These are phyloP conservation scores for Cephalopholis sonnerati DNA, from an alignment of 2,113 vertebrate species.

Conservation along the genomic window DNA sequence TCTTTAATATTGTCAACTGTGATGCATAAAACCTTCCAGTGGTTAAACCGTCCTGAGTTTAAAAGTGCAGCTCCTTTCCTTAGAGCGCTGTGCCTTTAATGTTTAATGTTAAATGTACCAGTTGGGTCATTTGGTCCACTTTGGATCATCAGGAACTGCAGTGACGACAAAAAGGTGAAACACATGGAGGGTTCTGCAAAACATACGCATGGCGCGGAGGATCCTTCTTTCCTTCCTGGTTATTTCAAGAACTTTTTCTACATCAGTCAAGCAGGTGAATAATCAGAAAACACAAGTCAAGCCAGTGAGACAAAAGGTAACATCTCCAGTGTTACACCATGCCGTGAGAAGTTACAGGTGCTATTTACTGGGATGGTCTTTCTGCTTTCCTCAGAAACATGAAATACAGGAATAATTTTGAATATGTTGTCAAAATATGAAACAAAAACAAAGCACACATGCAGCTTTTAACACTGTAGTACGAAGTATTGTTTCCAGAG, in stretches of 20 bases:
- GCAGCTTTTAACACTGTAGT: slow-evolving; percentile 1
- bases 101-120: background rate
- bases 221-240: background rate
- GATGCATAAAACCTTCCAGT: no score
- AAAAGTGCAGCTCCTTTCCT: background rate
- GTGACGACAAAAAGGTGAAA: background rate
- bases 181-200: background rate
- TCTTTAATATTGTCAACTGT: background rate
- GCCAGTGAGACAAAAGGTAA: slow-evolving; percentile 39
- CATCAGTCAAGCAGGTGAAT: slow-evolving; percentile 4
- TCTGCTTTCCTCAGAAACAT: slow-evolving; percentile 12
- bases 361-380: slow-evolving; percentile 13
- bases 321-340: background rate
- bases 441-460: slow-evolving; percentile 9
- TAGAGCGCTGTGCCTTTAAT: background rate
- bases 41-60: no score
- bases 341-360: slow-evolving; percentile 13
- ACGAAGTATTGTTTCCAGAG: background rate
- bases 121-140: background rate
- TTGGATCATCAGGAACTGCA: background rate
- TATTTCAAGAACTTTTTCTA: slow-evolving; percentile 14
- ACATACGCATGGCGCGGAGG: background rate
- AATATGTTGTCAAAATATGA: slow-evolving; percentile 48
- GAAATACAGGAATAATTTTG: slow-evolving; percentile 64
- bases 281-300: slow-evolving; percentile 31